Conservation (phyloP, 2,797 vertebrate genomes). For the Anisognathus igniventris region DNA sequence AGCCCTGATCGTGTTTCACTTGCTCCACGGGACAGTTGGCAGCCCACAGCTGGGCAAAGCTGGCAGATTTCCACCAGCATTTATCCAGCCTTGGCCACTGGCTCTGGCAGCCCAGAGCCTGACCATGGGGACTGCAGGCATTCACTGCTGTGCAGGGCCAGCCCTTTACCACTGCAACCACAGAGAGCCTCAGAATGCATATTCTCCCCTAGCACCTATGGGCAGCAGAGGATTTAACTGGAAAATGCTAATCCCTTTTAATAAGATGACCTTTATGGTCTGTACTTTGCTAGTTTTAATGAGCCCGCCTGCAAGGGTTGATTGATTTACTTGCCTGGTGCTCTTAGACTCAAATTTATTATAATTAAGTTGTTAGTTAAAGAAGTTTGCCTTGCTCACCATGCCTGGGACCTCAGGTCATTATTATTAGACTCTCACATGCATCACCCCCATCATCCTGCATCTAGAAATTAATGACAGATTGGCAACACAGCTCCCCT, state of each 20-base stretch:
- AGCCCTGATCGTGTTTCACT: neutral
- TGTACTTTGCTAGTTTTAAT: slow-evolving; percentile 48
- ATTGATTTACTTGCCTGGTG: slow-evolving; percentile 61
- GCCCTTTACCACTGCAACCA: neutral
- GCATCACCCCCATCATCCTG: slow-evolving; percentile 35
- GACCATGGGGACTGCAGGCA: neutral
- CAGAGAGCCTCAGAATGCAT: neutral
- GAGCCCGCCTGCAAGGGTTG: slow-evolving; percentile 44
- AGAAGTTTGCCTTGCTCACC: slow-evolving; percentile 14
- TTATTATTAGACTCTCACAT: slow-evolving; percentile 20
- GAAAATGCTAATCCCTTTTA: slow-evolving; percentile 55
- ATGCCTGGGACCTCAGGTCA: slow-evolving; percentile 46
- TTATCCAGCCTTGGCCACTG: neutral
- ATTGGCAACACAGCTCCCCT: neutral
- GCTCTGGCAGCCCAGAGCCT: neutral
- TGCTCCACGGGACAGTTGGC: neutral
- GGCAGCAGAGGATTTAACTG: slow-evolving; percentile 26
- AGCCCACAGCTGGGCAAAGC: neutral
- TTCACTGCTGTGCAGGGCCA: slow-evolving; percentile 6
- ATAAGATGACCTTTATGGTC: slow-evolving; percentile 52
- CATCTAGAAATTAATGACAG: slow-evolving; percentile 62
- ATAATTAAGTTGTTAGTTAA: slow-evolving; percentile 58
- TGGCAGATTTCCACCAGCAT: neutral
- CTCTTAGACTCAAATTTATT: slow-evolving; percentile 45
- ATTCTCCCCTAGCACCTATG: slow-evolving; percentile 1